Evolutionary conservation across 2,113 vertebrate genomes (phyloP), one percentile per base, ranked within the genome.

Genomic region (Anhinga rufa): DNA sequence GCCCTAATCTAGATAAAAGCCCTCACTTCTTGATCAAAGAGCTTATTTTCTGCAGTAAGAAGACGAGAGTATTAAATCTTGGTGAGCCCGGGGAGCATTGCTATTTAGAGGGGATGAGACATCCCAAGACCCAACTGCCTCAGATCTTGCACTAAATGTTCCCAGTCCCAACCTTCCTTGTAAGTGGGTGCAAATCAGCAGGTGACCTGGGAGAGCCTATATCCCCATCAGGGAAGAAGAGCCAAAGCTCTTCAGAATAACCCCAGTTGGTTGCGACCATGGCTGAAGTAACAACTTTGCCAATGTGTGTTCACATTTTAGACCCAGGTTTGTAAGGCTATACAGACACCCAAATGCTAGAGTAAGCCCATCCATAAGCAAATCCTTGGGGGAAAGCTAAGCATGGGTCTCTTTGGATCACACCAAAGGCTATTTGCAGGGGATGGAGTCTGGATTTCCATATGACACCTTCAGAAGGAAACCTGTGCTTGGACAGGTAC

Each of bases 1-100:
- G 79, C 71, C 60, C 52, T 94, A 95, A 96, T 95, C 93, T 81
- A 38, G 38, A 48, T 14, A 69, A 95, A 90, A 96, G 85, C 82
- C 38, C 42, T 74, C 4, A 3, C 44, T 40, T 31, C 88, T 88
- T 1, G 24, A 78, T 92, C 64, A 25, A 19, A 92, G 93, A 92
- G 76, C 90, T 96, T 81, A 75, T 90, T 96, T 64, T 44, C 55
- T 12, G 0, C 71, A 14, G 20, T 94, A 95, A 97, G 93, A 80
- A 81, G 88, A 94, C 90, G 96, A 95, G 77, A 58, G 49, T 55
- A 79, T 61, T 96, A 86, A 52, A 88, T 17, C 32, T 5, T 25
- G 31, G n/a, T 44, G 44, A 79, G 55, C 74, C 70, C 51, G 42
- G 32, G 68, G 22, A 55, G 25, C 2, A 60, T 7, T 81, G 90